Percentiles rank a stretch among this genome's conserved stretches.
Evolutionary conservation across 2,113 vertebrate genomes (phyloP).

Genomic region (Barbus barbus): DNA sequence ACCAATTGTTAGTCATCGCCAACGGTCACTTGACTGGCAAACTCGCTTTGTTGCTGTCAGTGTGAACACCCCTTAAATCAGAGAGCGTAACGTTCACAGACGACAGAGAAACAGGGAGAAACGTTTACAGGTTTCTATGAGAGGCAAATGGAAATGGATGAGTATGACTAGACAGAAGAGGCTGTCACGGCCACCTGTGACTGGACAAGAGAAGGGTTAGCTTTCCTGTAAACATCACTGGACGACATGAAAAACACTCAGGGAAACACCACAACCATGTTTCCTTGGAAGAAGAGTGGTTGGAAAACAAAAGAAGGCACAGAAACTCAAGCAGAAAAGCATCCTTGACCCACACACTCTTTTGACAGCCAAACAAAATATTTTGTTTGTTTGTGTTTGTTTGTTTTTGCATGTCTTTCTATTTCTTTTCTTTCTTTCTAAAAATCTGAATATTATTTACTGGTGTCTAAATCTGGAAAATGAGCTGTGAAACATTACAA

Average conservation of each 20-base stretch:
- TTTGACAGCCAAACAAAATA: constrained; percentile 48
- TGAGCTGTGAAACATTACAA: neutral
- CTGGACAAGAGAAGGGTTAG: constrained; percentile 46
- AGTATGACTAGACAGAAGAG: constrained; percentile 40
- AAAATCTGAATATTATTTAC: constrained; percentile 4
- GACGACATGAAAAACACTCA: constrained; percentile 40
- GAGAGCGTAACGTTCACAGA: neutral
- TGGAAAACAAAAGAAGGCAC: constrained; percentile 2
- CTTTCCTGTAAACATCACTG: constrained; percentile 31
- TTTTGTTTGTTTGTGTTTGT: constrained; percentile 64
- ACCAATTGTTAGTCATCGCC: no score
- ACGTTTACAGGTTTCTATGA: constrained; percentile 49
- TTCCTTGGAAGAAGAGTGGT: neutral
- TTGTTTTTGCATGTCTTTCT: constrained; percentile 55
- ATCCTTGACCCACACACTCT: constrained; percentile 15
- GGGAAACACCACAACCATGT: constrained; percentile 27
- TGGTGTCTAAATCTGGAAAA: neutral
- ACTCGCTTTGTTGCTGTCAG: neutral
- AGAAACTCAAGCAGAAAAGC: constrained; percentile 11
- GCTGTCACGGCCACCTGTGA: constrained; percentile 57
- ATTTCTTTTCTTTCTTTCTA: constrained; percentile 34
- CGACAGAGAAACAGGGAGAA: constrained; percentile 32
- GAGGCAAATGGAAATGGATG: constrained; percentile 38
- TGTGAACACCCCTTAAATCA: constrained; percentile 4
- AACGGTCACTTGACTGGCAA: neutral